Evolutionary conservation across 1,140 invertebrate genomes (phyloP).

Genomic region (Apis laboriosa): DNA sequence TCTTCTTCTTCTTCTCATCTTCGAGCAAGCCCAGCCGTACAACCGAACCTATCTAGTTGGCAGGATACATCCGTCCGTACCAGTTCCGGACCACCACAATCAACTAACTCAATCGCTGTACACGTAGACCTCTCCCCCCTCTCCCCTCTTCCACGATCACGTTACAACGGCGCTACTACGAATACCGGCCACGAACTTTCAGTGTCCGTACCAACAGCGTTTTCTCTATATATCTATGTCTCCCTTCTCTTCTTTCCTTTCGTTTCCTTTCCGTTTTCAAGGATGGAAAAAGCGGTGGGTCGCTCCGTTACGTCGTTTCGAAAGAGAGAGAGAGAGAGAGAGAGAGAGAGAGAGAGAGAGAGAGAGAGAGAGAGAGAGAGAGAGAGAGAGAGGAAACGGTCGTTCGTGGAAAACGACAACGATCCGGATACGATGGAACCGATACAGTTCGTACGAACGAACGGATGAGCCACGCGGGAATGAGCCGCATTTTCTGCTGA

Average conservation of each 20-base stretch:
- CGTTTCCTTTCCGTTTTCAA: not conserved
- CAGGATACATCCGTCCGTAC: conserved; percentile 57
- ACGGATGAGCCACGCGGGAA: conserved; percentile 45
- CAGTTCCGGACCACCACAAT: conserved; percentile 49
- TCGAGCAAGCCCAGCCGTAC: conserved; percentile 35
- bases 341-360: too few species aligned
- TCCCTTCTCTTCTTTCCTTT: conserved; percentile 24
- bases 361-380: too few species aligned
- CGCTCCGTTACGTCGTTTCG: conserved; percentile 41
- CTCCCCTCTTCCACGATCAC: not conserved
- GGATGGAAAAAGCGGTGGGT: not conserved
- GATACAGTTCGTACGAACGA: conserved; percentile 12
- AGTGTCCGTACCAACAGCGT: conserved; percentile 25
- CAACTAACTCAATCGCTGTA: conserved; percentile 45
- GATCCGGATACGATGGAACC: conserved; percentile 31
- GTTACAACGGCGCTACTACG: conserved; percentile 29
- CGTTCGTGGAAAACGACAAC: conserved; percentile 31
- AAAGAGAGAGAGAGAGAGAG: not conserved
- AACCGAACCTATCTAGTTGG: conserved; percentile 38
- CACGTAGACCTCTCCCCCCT: conserved; percentile 1
- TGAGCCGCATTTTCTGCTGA: conserved; percentile 59
- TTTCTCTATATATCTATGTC: not conserved
- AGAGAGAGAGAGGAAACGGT: not conserved
- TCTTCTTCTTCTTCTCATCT: conserved; percentile 50
- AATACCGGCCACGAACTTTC: conserved; percentile 58